phyloP scores from a whole-genome alignment of 53 echinoderm and acorn worm species.

The Holothuria scabra region DNA sequence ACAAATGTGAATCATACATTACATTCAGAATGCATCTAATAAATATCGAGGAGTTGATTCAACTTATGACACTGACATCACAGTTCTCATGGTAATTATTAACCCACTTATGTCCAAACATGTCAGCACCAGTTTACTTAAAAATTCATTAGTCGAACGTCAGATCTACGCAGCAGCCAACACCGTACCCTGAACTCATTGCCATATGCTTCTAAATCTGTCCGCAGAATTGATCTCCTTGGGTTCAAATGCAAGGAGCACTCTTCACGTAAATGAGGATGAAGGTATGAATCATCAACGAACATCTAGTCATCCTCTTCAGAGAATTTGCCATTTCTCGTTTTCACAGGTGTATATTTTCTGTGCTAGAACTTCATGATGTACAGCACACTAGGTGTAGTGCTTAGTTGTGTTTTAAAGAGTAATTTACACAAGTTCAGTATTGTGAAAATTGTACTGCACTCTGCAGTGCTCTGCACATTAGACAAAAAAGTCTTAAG shows the following conservation, averaged over 20 bases:
- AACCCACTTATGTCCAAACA: conserved; percentile 37
- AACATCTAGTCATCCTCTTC: background rate
- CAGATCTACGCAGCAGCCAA: conserved; percentile 1
- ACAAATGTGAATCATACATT: too few relatives aligned
- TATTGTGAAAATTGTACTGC: too few relatives aligned
- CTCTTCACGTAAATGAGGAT: background rate
- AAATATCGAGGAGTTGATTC: background rate
- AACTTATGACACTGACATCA: conserved; percentile 6
- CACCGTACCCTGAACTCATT: background rate
- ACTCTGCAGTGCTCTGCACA: too few relatives aligned
- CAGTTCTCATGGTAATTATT: conserved; percentile 27
- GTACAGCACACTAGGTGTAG: too few relatives aligned
- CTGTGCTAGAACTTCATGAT: too few relatives aligned
- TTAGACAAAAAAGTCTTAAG: too few relatives aligned
- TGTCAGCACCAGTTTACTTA: conserved; percentile 35
- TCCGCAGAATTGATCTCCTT: conserved; percentile 6
- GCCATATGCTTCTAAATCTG: conserved; percentile 6
- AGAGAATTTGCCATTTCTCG: too few relatives aligned
- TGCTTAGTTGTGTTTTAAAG: too few relatives aligned
- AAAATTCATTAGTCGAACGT: conserved; percentile 16
- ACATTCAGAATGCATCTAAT: too few relatives aligned
- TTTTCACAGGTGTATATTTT: too few relatives aligned
- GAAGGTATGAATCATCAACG: conserved; percentile 34
- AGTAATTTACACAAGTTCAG: too few relatives aligned
- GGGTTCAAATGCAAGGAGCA: too few relatives aligned